Percentiles rank a stretch among this genome's conserved stretches.
These are phyloP conservation scores for Stomatorhinus ivindoensis DNA, from an alignment of 2,113 vertebrate species.

Conservation along the genomic window DNA sequence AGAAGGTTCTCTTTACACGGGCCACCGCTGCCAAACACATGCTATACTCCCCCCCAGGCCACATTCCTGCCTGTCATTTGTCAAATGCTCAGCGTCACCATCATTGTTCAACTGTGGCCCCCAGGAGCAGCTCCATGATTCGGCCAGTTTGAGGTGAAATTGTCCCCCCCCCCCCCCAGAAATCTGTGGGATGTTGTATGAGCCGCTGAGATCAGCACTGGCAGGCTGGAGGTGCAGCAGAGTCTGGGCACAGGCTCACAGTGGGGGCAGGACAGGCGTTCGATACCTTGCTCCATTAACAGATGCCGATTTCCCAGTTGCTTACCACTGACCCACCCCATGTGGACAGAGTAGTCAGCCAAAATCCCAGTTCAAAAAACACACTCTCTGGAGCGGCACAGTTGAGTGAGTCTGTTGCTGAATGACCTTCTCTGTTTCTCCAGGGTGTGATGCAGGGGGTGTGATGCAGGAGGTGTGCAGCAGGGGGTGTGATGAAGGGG, in stretches of 20 bases:
- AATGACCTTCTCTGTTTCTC: too few species aligned
- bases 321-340: neutral
- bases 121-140: neutral
- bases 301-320: neutral
- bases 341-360: neutral
- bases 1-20: neutral
- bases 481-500: too few species aligned
- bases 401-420: too few species aligned
- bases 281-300: neutral
- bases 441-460: neutral
- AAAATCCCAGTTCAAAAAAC: too few species aligned
- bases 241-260: too few species aligned
- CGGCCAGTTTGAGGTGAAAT: neutral
- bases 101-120: neutral
- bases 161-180: neutral
- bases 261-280: neutral
- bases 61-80: neutral
- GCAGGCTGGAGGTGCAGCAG: too few species aligned
- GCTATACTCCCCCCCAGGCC: too few species aligned
- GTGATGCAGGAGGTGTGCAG: too few species aligned
- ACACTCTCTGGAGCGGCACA: too few species aligned
- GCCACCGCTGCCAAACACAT: too few species aligned
- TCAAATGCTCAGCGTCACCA: neutral
- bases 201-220: neutral
- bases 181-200: neutral